A percentile compares a stretch with the other conserved stretches of the same genome.
phyloP scores from a whole-genome alignment of 1,140 invertebrate genomes.

The Tetraneura akinire region DNA sequence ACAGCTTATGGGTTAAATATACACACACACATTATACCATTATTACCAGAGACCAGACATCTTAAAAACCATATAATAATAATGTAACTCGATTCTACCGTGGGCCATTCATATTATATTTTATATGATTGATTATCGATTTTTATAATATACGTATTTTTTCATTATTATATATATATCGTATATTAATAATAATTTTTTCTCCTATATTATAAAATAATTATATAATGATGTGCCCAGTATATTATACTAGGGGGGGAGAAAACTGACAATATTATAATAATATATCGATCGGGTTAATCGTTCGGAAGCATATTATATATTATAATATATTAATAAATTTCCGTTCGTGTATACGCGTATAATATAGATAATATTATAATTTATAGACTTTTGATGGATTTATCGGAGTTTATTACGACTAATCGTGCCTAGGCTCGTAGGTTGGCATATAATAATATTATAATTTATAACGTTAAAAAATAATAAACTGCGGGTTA shows the following conservation, averaged over 20 bases:
- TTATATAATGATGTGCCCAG: not conserved
- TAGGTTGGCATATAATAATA: too few relatives aligned
- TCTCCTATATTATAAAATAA: not conserved
- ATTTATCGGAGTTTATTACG: too few relatives aligned
- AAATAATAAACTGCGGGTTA: too few relatives aligned
- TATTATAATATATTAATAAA: too few relatives aligned
- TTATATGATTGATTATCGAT: constrained; percentile 7
- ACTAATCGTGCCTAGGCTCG: too few relatives aligned
- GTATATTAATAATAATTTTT: too few relatives aligned
- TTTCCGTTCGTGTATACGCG: too few relatives aligned
- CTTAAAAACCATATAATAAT: not conserved
- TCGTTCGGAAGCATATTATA: not conserved
- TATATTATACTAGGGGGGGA: not conserved
- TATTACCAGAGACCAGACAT: not conserved
- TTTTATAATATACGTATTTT: too few relatives aligned
- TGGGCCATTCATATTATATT: constrained; percentile 1
- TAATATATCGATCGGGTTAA: not conserved
- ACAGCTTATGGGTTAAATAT: constrained; percentile 19
- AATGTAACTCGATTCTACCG: constrained; percentile 8
- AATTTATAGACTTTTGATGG: too few relatives aligned
- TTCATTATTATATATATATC: too few relatives aligned
- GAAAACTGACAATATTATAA: not conserved
- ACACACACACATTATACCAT: not conserved
- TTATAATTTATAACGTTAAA: too few relatives aligned
- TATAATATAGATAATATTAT: too few relatives aligned